Evolutionary conservation across 2,797 vertebrate genomes (phyloP).

Genomic region (Lacerta agilis): DNA sequence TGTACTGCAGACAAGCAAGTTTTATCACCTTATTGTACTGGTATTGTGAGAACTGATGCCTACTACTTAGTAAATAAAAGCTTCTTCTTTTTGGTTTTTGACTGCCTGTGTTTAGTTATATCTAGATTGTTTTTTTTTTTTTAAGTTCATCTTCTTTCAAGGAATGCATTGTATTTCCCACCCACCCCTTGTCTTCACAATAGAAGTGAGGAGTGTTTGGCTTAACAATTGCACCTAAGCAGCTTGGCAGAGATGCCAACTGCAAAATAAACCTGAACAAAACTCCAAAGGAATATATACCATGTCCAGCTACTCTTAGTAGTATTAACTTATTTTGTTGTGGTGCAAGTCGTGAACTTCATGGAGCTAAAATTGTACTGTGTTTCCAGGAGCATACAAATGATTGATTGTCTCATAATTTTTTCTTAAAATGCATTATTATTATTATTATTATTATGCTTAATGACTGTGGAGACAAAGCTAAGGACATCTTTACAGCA

Average conservation of each 20-base stretch:
- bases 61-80: not conserved
- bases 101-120: not conserved
- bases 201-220: not conserved
- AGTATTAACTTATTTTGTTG: not conserved
- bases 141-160: not conserved
- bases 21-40: not conserved
- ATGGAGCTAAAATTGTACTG: not conserved
- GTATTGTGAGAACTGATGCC: not conserved
- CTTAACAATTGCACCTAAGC: not conserved
- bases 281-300: not conserved
- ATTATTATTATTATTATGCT: not conserved
- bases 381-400: not conserved
- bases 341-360: not conserved
- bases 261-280: not conserved
- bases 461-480: not conserved
- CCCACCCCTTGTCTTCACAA: not conserved
- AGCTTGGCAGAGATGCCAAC: not conserved
- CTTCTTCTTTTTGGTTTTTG: not conserved
- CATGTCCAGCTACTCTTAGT: not conserved
- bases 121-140: not conserved
- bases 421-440: conserved; percentile 3
- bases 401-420: not conserved
- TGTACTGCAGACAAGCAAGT: not conserved
- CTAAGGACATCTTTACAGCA: not conserved
- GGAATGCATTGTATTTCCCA: not conserved